Conservation (phyloP, 2,888 invertebrate species). For the Leptinotarsa haldemani region DNA sequence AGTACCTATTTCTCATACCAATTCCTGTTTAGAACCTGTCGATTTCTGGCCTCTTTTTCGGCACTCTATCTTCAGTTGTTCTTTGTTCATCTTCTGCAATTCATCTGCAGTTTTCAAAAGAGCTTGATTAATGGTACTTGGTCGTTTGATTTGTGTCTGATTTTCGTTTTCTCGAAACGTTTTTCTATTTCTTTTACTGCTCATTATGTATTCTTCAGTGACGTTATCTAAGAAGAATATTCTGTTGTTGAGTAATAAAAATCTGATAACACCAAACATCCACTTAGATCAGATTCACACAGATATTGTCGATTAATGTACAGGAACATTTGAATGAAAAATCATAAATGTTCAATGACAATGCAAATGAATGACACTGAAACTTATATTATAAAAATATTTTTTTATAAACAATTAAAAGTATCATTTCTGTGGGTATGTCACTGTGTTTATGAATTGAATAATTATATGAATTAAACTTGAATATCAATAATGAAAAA, state of each 20-base stretch:
- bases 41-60: constrained; percentile 77
- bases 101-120: constrained; percentile 56
- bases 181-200: constrained; percentile 1
- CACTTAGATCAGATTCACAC: too few relatives aligned
- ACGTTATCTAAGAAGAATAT: constrained; percentile 7
- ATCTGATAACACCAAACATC: background rate
- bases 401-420: background rate
- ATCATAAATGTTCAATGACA: background rate
- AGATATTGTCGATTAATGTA: too few relatives aligned
- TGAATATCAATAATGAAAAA: background rate
- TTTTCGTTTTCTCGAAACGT: background rate
- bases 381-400: background rate
- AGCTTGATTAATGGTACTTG: constrained; percentile 16
- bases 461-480: background rate
- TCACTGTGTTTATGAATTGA: background rate
- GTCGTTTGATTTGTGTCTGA: constrained; percentile 4
- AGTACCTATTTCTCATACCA: constrained; percentile 68
- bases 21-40: constrained; percentile 77
- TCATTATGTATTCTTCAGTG: constrained; percentile 5
- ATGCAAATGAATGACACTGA: background rate
- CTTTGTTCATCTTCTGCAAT: constrained; percentile 75
- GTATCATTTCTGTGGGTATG: background rate
- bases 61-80: constrained; percentile 77
- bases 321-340: background rate
- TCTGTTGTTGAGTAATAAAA: background rate